Evolutionary conservation across 1,140 invertebrate genomes (phyloP).

Genomic region (Drosophila lini): DNA sequence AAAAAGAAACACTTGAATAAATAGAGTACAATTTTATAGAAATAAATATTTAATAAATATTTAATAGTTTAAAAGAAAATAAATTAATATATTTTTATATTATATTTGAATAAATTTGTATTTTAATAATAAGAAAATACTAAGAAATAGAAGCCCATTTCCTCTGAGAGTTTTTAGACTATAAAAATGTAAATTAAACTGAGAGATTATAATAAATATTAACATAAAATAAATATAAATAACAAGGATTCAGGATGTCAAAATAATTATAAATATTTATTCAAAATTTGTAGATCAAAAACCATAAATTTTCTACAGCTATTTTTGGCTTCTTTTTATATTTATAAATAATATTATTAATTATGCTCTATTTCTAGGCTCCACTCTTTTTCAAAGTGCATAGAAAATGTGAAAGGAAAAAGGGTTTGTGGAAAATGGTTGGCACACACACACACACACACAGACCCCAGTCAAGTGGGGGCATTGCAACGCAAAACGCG

Average conservation of each 20-base stretch:
- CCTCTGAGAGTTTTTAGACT: not conserved
- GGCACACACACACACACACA: not conserved
- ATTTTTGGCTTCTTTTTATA: not conserved
- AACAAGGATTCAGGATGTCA: not conserved
- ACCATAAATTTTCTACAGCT: too few relatives aligned
- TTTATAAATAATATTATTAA: not conserved
- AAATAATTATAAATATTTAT: not conserved
- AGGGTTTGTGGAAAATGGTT: conserved; percentile 7
- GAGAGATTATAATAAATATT: not conserved
- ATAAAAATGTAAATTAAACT: not conserved
- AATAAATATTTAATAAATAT: too few relatives aligned
- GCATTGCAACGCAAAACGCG: conserved; percentile 65
- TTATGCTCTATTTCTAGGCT: not conserved
- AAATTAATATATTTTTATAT: too few relatives aligned
- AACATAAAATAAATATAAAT: too few relatives aligned
- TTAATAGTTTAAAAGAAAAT: too few relatives aligned
- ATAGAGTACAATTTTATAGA: not conserved
- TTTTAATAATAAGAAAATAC: not conserved
- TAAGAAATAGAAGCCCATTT: not conserved
- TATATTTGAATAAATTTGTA: not conserved
- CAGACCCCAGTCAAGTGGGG: conserved; percentile 30
- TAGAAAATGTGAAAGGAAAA: not conserved
- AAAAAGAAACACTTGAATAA: conserved; percentile 10
- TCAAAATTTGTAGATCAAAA: not conserved
- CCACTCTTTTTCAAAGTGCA: not conserved